A percentile compares a stretch with the other conserved stretches of the same genome.
These are phyloP conservation scores for Eupristina koningsbergeri DNA, from an alignment of 1,140 invertebrate genomes.

Conservation along the genomic window DNA sequence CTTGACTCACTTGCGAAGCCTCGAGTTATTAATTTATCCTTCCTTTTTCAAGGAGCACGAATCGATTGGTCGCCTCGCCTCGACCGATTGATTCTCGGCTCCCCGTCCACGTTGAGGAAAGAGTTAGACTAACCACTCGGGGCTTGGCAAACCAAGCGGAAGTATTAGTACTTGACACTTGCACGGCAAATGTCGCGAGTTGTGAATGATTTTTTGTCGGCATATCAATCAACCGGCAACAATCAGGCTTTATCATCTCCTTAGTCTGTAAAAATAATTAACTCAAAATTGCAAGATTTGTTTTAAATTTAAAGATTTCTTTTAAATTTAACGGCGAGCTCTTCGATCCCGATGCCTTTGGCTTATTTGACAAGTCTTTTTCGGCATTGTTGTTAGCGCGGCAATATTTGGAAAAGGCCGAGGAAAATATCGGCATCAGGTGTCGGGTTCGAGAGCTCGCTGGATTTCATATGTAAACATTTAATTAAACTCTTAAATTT, in stretches of 20 bases:
- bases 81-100: neutral
- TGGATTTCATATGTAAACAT: slow-evolving; percentile 38
- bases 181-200: slow-evolving; percentile 26
- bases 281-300: neutral
- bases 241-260: slow-evolving; percentile 42
- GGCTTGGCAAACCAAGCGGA: slow-evolving; percentile 25
- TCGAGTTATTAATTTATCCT: neutral
- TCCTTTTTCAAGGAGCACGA: neutral
- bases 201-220: slow-evolving; percentile 10
- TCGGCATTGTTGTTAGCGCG: slow-evolving; percentile 46
- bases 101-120: neutral
- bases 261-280: slow-evolving; percentile 42
- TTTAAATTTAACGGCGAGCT: slow-evolving; percentile 38
- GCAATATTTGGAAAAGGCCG: slow-evolving; percentile 49
- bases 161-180: slow-evolving; percentile 34
- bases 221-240: slow-evolving; percentile 48
- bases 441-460: slow-evolving; percentile 43
- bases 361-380: slow-evolving; percentile 49
- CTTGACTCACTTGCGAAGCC: slow-evolving; percentile 24
- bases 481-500: slow-evolving; percentile 53
- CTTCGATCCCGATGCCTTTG: slow-evolving; percentile 38
- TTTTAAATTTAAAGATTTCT: slow-evolving; percentile 20
- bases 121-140: neutral
- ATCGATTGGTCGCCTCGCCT: neutral
- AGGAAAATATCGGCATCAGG: slow-evolving; percentile 34